Evolutionary conservation across 2,888 invertebrate species (phyloP).

Genomic region (Therioaphis trifolii): DNA sequence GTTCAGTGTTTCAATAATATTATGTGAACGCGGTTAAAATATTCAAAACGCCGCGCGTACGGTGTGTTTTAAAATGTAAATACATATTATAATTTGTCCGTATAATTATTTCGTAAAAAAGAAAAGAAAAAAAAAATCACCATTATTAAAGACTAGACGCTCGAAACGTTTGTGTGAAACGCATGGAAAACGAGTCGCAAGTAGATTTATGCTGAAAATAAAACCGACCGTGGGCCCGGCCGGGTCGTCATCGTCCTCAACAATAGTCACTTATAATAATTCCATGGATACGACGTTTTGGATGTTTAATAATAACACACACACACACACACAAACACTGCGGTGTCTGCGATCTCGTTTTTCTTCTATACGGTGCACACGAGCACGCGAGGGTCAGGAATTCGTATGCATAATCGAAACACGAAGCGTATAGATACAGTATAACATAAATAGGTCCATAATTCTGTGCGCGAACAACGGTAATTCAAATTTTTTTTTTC

Average conservation of each 20-base stretch:
- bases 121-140: conserved; percentile 13
- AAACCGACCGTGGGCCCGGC: too few species aligned
- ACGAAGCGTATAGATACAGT: conserved; percentile 21
- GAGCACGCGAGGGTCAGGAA: conserved; percentile 18
- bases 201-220: too few species aligned
- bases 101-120: conserved; percentile 38
- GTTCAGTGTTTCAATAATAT: neutral
- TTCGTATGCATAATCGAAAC: neutral
- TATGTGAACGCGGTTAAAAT: neutral
- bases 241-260: conserved; percentile 47
- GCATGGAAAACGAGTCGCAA: neutral
- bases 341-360: too few species aligned
- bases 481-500: conserved; percentile 26
- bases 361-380: too few species aligned
- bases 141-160: neutral
- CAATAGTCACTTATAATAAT: conserved; percentile 26
- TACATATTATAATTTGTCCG: neutral
- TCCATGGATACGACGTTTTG: too few species aligned
- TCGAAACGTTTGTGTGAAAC: neutral
- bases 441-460: neutral
- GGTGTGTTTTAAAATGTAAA: neutral
- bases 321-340: too few species aligned
- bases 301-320: too few species aligned
- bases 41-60: neutral
- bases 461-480: conserved; percentile 5